phyloP scores from a whole-genome alignment of 2,797 vertebrate genomes.

The Botia kubotai region DNA sequence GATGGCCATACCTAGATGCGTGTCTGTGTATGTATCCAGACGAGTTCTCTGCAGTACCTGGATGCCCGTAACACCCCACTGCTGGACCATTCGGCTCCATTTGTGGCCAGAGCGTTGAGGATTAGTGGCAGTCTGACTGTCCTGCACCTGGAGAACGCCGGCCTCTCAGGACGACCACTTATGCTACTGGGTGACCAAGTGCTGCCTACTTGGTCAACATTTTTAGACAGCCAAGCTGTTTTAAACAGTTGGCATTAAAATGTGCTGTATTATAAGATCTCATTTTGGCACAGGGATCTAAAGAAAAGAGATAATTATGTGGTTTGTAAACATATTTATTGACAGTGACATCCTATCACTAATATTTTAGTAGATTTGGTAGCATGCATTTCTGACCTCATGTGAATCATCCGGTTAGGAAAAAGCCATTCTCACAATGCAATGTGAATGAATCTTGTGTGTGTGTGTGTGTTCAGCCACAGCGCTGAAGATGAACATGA shows the following conservation, averaged over 20 bases:
- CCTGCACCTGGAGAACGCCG: constrained; percentile 90
- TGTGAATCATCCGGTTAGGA: not conserved
- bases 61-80: constrained; percentile 91
- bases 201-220: not conserved
- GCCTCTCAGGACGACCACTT: constrained; percentile 88
- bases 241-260: not conserved
- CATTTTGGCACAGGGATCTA: not conserved
- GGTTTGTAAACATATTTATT: too few relatives aligned
- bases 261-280: not conserved
- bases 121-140: constrained; percentile 91
- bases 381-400: not conserved
- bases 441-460: not conserved
- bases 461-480: constrained; percentile 78
- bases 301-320: too few relatives aligned
- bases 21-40: constrained; percentile 72
- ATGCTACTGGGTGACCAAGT: constrained; percentile 87
- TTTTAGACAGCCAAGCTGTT: not conserved
- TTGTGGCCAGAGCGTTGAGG: constrained; percentile 91
- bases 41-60: constrained; percentile 91
- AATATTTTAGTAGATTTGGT: not conserved
- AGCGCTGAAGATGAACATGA: constrained; percentile 96
- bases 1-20: not conserved
- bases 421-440: not conserved
- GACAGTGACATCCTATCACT: too few relatives aligned
- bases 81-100: constrained; percentile 91